A percentile compares a stretch with the other conserved stretches of the same genome.
Evolutionary conservation across 92 coral and sea anemone genomes (phyloP).

Genomic region (Paragorgia papillata): DNA sequence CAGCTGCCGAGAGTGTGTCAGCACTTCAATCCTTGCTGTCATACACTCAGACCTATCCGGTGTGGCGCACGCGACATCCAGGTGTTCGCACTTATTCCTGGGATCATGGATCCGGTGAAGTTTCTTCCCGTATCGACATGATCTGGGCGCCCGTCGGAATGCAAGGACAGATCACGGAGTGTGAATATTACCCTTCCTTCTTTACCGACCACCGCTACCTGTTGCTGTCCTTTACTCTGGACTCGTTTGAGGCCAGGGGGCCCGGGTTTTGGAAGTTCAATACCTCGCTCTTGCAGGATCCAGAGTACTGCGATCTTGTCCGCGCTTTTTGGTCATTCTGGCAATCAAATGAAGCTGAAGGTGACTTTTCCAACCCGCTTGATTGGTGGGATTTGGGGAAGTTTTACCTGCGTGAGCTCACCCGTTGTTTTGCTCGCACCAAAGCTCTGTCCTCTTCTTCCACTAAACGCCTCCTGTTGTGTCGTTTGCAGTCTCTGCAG

Average conservation of each 20-base stretch:
- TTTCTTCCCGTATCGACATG: constrained; percentile 55
- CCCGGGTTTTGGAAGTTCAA: constrained; percentile 44
- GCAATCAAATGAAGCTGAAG: constrained; percentile 4
- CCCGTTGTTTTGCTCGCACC: constrained; percentile 1
- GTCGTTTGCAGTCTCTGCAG: constrained; percentile 10
- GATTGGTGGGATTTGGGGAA: constrained; percentile 54
- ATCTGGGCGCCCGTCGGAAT: constrained; percentile 46
- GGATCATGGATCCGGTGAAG: constrained; percentile 33
- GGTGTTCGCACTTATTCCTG: constrained; percentile 28
- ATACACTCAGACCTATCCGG: constrained; percentile 20
- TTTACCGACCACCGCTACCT: constrained; percentile 46
- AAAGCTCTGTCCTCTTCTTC: neutral
- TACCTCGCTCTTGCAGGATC: constrained; percentile 30
- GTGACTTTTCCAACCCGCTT: constrained; percentile 9
- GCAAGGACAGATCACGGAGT: neutral
- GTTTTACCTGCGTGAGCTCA: constrained; percentile 23
- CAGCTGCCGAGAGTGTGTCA: neutral
- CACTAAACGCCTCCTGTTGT: neutral
- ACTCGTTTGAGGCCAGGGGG: neutral
- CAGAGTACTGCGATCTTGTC: constrained; percentile 23
- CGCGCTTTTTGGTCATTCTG: constrained; percentile 43
- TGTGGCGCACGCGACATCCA: constrained; percentile 59
- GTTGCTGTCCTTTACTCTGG: neutral
- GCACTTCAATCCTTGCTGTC: constrained; percentile 13
- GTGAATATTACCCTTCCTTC: constrained; percentile 32